Evolutionary conservation across 2,113 vertebrate species (phyloP).

Genomic region (Alosa alosa): DNA sequence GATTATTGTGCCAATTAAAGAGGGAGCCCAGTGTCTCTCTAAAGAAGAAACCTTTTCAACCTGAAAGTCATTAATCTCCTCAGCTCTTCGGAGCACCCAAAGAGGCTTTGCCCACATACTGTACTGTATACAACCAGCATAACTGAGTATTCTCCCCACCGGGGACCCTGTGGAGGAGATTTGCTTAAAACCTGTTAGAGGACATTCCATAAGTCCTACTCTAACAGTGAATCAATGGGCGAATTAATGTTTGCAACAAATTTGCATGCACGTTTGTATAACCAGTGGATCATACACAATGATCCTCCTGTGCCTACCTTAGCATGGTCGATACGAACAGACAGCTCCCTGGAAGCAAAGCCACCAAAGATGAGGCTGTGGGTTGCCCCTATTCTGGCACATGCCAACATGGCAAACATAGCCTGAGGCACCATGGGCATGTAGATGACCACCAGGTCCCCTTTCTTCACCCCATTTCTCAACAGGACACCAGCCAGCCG

Average conservation of each 20-base stretch:
- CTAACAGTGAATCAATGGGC: neutral
- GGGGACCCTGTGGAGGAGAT: neutral
- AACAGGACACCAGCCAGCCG: conserved; percentile 85
- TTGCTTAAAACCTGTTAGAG: neutral
- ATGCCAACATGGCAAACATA: conserved; percentile 91
- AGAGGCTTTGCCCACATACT: neutral
- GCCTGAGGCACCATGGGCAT: conserved; percentile 99
- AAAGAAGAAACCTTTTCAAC: neutral
- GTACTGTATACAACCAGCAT: neutral
- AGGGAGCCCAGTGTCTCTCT: neutral
- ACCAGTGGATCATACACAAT: neutral
- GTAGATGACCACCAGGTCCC: conserved; percentile 94
- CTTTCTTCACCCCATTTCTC: conserved; percentile 81
- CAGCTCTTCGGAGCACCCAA: neutral
- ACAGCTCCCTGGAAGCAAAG: conserved; percentile 93
- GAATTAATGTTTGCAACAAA: neutral
- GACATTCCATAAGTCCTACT: neutral
- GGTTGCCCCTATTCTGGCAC: conserved; percentile 89
- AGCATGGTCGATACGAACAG: conserved; percentile 87
- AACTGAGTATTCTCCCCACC: neutral
- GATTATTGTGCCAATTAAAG: neutral
- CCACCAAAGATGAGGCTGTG: conserved; percentile 98
- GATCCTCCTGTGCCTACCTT: conserved; percentile 73
- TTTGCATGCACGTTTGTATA: neutral
- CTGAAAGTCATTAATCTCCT: neutral